Percentiles rank a stretch among this genome's conserved stretches.
Conservation (phyloP, 2,888 invertebrate species). For the Zaprionus lineosus region DNA sequence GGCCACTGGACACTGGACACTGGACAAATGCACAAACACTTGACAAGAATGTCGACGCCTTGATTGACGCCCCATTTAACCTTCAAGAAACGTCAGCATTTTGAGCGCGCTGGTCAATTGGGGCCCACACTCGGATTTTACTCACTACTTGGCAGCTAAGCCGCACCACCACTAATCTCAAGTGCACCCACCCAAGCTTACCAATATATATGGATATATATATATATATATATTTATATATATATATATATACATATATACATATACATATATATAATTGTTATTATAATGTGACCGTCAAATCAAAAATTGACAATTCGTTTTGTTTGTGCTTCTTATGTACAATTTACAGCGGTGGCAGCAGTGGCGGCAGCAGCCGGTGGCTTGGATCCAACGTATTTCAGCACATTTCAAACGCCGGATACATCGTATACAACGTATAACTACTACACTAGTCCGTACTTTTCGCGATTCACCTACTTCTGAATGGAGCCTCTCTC, state of each 20-base stretch:
- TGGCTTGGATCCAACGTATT: conserved; percentile 61
- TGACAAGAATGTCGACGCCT: conserved; percentile 50
- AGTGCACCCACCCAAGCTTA: conserved; percentile 55
- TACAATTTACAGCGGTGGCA: conserved; percentile 44
- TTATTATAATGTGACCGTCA: conserved; percentile 28
- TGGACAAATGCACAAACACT: conserved; percentile 64
- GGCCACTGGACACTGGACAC: too few species aligned
- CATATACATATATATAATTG: not conserved
- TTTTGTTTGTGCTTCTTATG: conserved; percentile 12
- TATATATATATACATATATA: not conserved
- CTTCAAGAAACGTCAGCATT: conserved; percentile 36
- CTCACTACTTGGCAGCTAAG: conserved; percentile 40
- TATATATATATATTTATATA: not conserved
- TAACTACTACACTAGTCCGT: conserved; percentile 78
- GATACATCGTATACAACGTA: conserved; percentile 75
- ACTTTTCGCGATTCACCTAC: conserved; percentile 69
- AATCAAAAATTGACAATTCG: conserved; percentile 27
- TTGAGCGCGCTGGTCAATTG: conserved; percentile 49
- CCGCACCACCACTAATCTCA: conserved; percentile 54
- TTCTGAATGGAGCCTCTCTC: conserved; percentile 48
- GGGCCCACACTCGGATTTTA: conserved; percentile 72
- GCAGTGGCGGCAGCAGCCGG: conserved; percentile 58
- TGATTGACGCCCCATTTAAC: conserved; percentile 62
- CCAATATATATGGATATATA: conserved; percentile 28
- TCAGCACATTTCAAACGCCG: conserved; percentile 66